These are phyloP conservation scores for Mormyrus iriodes DNA, from an alignment of 2,113 vertebrate species.

Conservation along the genomic window DNA sequence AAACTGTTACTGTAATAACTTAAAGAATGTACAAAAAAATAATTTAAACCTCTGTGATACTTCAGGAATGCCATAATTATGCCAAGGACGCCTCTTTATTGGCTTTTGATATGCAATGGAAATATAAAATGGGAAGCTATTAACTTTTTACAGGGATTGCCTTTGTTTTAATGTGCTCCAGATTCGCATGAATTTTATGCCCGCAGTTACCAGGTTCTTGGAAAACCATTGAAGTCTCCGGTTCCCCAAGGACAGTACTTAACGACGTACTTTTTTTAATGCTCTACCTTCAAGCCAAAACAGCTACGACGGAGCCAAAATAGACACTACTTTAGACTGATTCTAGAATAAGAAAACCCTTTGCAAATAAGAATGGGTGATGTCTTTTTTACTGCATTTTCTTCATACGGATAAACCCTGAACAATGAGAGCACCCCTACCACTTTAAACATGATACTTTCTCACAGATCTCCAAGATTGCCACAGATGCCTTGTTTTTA, in stretches of 20 bases:
- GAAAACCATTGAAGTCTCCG: neutral
- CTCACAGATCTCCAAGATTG: neutral
- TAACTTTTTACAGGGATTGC: constrained; percentile 39
- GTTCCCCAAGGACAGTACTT: constrained; percentile 1
- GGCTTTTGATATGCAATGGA: constrained; percentile 38
- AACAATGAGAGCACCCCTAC: neutral
- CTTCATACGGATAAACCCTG: neutral
- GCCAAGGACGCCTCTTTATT: constrained; percentile 37
- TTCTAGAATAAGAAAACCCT: neutral
- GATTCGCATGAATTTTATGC: neutral
- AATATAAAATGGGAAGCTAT: constrained; percentile 33
- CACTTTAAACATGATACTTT: neutral
- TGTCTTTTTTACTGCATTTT: neutral
- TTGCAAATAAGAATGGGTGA: neutral
- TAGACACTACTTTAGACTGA: neutral
- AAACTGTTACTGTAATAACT: neutral
- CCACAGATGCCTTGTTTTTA: neutral
- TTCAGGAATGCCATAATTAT: constrained; percentile 12
- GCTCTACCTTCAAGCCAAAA: neutral
- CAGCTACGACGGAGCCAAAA: neutral
- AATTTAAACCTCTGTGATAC: neutral
- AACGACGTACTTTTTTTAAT: neutral
- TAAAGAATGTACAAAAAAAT: neutral
- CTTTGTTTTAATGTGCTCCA: neutral
- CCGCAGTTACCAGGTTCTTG: neutral